Percentiles rank a stretch among this genome's conserved stretches.
phyloP scores from a whole-genome alignment of 2,888 invertebrate species.

The Blastobasis lacticolella region DNA sequence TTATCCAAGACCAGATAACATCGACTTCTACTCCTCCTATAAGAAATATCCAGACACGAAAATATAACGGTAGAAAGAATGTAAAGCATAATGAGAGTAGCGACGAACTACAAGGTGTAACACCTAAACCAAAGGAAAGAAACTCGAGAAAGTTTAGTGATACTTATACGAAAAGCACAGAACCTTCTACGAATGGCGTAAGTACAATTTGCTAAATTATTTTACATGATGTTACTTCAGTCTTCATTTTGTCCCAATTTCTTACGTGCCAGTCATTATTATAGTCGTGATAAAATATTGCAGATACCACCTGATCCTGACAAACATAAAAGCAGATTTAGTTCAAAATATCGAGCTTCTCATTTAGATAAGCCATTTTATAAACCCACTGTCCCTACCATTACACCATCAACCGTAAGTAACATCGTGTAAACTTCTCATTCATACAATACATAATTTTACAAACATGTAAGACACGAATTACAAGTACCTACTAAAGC shows the following conservation, averaged over 20 bases:
- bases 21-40: slow-evolving; percentile 40
- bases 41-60: slow-evolving; percentile 54
- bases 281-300: slow-evolving; percentile 21
- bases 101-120: slow-evolving; percentile 27
- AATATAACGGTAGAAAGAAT: slow-evolving; percentile 36
- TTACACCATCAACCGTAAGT: slow-evolving; percentile 72
- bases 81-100: slow-evolving; percentile 27
- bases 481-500: neutral
- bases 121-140: slow-evolving; percentile 38
- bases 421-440: slow-evolving; percentile 13
- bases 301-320: slow-evolving; percentile 61
- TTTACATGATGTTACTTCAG: neutral
- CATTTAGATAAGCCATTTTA: slow-evolving; percentile 73
- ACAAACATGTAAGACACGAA: neutral
- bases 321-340: slow-evolving; percentile 70
- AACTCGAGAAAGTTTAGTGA: slow-evolving; percentile 50
- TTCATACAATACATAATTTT: neutral
- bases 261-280: neutral
- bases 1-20: slow-evolving; percentile 28
- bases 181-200: slow-evolving; percentile 59
- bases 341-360: slow-evolving; percentile 74
- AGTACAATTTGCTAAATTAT: slow-evolving; percentile 25
- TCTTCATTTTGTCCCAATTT: neutral
- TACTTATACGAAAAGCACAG: slow-evolving; percentile 52
- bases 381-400: slow-evolving; percentile 76